Evolutionary conservation across 2,888 invertebrate genomes (phyloP), one percentile per base, ranked within the genome.

Genomic region (Adelphocoris suturalis): DNA sequence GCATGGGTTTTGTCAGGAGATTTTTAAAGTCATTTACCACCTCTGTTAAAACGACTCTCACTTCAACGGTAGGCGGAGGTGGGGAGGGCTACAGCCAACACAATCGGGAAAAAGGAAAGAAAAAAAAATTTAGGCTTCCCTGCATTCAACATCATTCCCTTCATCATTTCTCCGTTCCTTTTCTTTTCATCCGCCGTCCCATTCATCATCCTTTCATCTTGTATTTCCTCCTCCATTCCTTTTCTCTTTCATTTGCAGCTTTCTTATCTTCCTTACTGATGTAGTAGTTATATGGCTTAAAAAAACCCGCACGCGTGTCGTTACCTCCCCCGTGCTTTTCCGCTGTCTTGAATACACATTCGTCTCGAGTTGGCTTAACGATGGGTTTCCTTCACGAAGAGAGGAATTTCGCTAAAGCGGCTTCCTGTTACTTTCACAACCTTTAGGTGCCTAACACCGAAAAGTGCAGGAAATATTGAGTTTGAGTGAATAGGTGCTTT

Each of bases 131-230:
- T 47, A 80, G 48, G 82, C 61, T 61, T 78, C 48, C 52, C n/a
- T 47, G 88, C 55, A 88, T 88, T 78, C 88, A 88, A 85, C 57
- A 48, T 61, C 78, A 37, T 55, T 78, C 55, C 37, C 76, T 88
- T 88, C 88, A 28, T 78, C 55, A 76, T 78, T 88, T 78, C 88
- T 76, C 85, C 55, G 57, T 85, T 85, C 27, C n/a, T n/a, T 46
- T 55, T 48, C 76, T 86, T 76, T 86, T 86, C 86, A 86, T 86
- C 76, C 68, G 19, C 48, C 47, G 86, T 76, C 48, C 76, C 76
- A 86, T 86, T 86, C 86, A 76, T 86, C 86, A 75, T 68, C 86
- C 47, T 86, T 86, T 86, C 86, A 86, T 86, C 86, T 86, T 86
- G 46, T 68, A 47, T 75, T 68, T 75, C 48, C 27, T 76, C 48